A percentile compares a stretch with the other conserved stretches of the same genome.
Evolutionary conservation across 1,140 invertebrate genomes (phyloP).

Genomic region (Leucophenga varia): DNA sequence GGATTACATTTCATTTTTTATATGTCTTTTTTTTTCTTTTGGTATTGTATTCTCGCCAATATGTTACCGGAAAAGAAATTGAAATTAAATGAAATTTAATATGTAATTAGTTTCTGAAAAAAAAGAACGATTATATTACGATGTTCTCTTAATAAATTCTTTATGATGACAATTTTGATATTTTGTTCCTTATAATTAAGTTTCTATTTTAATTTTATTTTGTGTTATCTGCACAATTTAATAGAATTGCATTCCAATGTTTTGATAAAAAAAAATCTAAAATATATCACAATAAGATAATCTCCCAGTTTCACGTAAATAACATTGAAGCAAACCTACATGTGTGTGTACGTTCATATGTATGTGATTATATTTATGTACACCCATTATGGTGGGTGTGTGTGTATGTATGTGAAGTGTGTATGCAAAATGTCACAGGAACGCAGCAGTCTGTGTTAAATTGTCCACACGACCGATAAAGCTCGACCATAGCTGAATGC

Average conservation of each 20-base stretch:
- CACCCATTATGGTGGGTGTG: constrained; percentile 39
- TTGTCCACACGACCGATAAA: constrained; percentile 8
- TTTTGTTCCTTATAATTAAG: no score
- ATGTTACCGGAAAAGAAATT: constrained; percentile 5
- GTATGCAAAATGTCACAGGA: neutral
- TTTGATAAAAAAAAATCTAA: neutral
- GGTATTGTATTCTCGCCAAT: constrained; percentile 21
- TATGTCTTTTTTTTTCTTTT: constrained; percentile 11
- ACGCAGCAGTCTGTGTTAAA: neutral
- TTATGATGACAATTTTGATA: no score
- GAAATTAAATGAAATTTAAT: constrained; percentile 50
- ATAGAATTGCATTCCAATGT: no score
- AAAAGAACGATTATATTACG: no score
- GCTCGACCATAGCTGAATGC: constrained; percentile 1
- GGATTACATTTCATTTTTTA: constrained; percentile 47
- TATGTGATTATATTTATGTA: no score
- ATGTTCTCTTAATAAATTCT: no score
- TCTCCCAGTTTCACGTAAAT: no score
- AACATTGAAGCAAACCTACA: no score
- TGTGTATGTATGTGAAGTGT: constrained; percentile 51
- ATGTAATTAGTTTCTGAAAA: constrained; percentile 45
- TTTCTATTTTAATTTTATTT: no score
- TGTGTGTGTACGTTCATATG: no score
- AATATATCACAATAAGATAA: neutral
- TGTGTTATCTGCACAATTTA: no score